Base-by-base conservation (phyloP, 2,888 invertebrate species). In the Drosophila planitibia region DNA sequence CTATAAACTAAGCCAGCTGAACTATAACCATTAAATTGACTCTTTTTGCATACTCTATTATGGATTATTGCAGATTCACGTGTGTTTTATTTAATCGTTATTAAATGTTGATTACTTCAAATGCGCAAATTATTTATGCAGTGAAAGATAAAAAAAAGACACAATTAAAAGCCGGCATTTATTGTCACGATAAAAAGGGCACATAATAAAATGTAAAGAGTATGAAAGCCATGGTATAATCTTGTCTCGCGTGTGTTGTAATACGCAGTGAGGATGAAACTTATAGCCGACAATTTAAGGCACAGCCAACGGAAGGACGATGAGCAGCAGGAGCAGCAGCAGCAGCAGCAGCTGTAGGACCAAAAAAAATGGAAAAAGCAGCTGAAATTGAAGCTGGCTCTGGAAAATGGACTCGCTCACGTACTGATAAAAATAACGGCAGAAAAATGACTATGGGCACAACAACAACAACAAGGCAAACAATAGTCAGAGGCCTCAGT, bases 391-490 rank as follows among this genome's bases (percentile, higher is more conserved):
- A 72, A 72, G 71, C 58, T 51, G 64, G 62, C 62, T 65, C 35
- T 65, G 68, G 57, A 39, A 75, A 81, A 76, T 74, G 84, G 87
- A 86, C 87, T 81, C 76, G 65, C 85, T 84, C 72, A 91, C 80
- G 77, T 89, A 75, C 77, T 72, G 85, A 91, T 87, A 87, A 86
- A 89, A 91, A 81, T 84, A 89, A 87, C 79, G 88, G 85, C 82
- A 81, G 73, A 69, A 81, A 90, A 89, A 90, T 83, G 87, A 86
- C 87, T 86, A 84, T 61, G 73, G 60, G 53, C 55, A 74, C 41
- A 76, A 59, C 52, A 70, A 37, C 68, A 68, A 49, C 67, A 79
- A 69, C 52, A 62, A 41, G 54, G 57, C 58, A 60, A 76, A 75
- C 76, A 76, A 76, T 76, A 68, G 83, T 61, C 74, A n/a, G 64